Conservation (phyloP, 2,797 vertebrate genomes). For the Sebastes variabilis region DNA sequence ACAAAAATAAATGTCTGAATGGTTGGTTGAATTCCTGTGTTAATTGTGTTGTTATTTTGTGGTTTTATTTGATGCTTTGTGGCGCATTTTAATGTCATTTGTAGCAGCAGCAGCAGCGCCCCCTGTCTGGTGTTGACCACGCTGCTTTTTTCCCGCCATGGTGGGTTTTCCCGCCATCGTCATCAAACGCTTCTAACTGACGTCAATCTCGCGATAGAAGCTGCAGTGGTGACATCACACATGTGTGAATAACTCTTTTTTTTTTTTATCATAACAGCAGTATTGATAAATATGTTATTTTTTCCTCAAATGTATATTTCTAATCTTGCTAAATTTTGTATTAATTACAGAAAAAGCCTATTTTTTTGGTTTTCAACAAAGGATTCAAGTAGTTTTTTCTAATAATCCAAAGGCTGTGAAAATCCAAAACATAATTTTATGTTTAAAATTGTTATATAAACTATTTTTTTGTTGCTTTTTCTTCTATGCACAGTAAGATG, state of each 20-base stretch:
- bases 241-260: neutral
- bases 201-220: constrained; percentile 58
- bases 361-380: too few relatives aligned
- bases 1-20: rapidly evolving
- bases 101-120: constrained; percentile 56
- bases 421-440: neutral
- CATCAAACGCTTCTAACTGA: constrained; percentile 41
- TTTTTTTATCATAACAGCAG: too few relatives aligned
- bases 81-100: constrained; percentile 28
- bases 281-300: neutral
- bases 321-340: too few relatives aligned
- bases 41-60: neutral
- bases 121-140: constrained; percentile 47
- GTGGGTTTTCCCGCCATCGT: constrained; percentile 78
- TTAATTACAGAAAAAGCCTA: too few relatives aligned
- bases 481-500: neutral
- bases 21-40: neutral
- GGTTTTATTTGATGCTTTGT: constrained; percentile 9
- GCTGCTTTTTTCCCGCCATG: constrained; percentile 77
- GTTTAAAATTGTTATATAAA: neutral
- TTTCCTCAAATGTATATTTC: neutral
- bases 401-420: neutral
- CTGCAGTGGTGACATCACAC: neutral
- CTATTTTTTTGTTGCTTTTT: neutral
- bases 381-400: too few relatives aligned